These are phyloP conservation scores for Erethizon dorsatum DNA, from an alignment of 2,797 vertebrate genomes.

Conservation along the genomic window DNA sequence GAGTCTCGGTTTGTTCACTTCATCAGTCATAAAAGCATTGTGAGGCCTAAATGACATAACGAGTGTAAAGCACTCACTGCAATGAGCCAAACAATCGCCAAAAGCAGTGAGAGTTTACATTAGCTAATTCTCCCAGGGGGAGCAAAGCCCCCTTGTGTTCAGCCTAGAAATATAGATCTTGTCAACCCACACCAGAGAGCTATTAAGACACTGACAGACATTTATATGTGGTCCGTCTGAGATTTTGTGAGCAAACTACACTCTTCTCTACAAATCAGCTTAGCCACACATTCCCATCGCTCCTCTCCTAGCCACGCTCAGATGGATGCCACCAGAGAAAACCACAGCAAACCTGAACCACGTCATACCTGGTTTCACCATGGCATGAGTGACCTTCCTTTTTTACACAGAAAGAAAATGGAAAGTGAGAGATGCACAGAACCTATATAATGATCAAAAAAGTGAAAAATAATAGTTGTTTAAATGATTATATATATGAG, in stretches of 20 bases:
- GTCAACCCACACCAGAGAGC: not conserved
- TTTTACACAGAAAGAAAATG: slow-evolving; percentile 16
- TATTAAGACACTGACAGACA: not conserved
- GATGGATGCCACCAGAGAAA: not conserved
- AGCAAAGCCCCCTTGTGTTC: not conserved
- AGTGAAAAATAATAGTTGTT: slow-evolving; percentile 8
- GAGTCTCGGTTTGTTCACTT: slow-evolving; percentile 19
- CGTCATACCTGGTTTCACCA: not conserved
- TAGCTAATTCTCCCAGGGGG: not conserved
- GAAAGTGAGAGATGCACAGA: not conserved
- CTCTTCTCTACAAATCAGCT: not conserved
- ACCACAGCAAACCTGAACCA: not conserved
- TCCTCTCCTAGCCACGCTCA: not conserved
- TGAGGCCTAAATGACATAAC: slow-evolving; percentile 43
- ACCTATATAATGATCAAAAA: not conserved
- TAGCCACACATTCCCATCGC: not conserved
- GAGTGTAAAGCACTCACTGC: slow-evolving; percentile 48
- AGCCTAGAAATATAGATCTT: slow-evolving; percentile 12
- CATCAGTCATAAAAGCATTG: slow-evolving; percentile 49
- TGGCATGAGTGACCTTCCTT: not conserved
- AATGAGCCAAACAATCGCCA: slow-evolving; percentile 33
- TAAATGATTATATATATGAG: not conserved
- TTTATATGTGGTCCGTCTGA: not conserved
- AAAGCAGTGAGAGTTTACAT: slow-evolving; percentile 32
- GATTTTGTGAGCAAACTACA: slow-evolving; percentile 13